Evolutionary conservation across 2,113 vertebrate species (phyloP), one percentile per base, ranked within the genome.

Genomic region (Marcusenius ussheri): DNA sequence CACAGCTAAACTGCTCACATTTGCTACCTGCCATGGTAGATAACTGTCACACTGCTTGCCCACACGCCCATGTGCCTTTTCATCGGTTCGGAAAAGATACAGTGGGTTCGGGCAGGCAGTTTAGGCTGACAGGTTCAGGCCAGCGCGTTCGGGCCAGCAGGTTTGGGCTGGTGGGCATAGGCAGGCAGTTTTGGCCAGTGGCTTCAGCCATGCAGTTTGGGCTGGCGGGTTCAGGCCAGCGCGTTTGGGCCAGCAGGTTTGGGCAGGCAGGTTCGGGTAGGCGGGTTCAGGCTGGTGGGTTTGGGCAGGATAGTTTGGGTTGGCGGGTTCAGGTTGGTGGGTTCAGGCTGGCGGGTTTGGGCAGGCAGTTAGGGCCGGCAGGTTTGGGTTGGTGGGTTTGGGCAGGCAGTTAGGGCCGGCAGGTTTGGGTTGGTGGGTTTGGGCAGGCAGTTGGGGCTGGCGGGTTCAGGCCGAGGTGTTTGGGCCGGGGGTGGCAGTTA

Each of bases 1-100:
- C 93, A 91, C 91, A 89, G 91, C 93, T 94, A 94, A 93, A 94
- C 93, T 91, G 94, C 93, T 94, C 94, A 94, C 94, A 93, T 93
- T 91, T 91, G 92, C 93, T 91, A 93, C 94, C 94, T 92, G 94
- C 94, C 31, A 21, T 62, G 35, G 19, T 17, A 5, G 87, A 19
- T 35, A 7, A 27, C 87, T 0, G 11, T 27, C 6, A 24, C 50
- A 53, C 7, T 24, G 45, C 83, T 47, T 1, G 83, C 83, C 47
- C 35, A 27, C 62, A 77, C 31, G 5, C 10, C 31, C 13, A 17
- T 77, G 31, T 77, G 27, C 11, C 70, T 39, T 77, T 74, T 35
- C 31, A 15, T 31, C 3, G n/a, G n/a, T 27, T 70, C 3, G 5
- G 27, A 70, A 70, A 70, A 70, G 66, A 35, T 42, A n/a, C 3